Percentiles rank a stretch among this genome's conserved stretches.
Conservation (phyloP, 30 jellyfish, hydroid and myxozoan genomes). For the Morbakka virulenta region DNA sequence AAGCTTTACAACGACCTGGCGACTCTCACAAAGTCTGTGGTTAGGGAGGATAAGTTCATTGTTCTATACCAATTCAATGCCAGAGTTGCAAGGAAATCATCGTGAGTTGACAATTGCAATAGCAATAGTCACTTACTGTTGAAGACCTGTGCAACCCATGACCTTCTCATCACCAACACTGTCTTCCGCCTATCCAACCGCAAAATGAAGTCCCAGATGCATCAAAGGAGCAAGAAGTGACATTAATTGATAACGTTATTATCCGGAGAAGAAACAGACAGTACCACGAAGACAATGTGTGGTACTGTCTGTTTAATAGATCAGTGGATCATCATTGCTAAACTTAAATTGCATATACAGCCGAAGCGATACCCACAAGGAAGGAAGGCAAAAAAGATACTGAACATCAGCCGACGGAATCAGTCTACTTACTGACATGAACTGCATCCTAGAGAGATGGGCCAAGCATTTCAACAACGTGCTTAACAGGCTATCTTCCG, state of each 20-base stretch:
- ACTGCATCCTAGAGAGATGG: conserved; percentile 42
- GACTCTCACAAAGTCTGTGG: not conserved
- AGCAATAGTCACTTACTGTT: too few species aligned
- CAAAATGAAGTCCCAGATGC: conserved; percentile 27
- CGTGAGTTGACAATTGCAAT: conserved; percentile 8
- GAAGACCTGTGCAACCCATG: too few species aligned
- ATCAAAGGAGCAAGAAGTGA: conserved; percentile 41
- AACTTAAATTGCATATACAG: not conserved
- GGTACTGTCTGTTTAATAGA: conserved; percentile 21
- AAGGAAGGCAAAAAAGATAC: not conserved
- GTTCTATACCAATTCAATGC: conserved; percentile 24
- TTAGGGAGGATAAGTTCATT: not conserved
- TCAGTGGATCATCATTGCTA: not conserved
- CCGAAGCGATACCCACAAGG: not conserved
- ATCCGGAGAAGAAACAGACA: not conserved
- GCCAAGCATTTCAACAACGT: too few species aligned
- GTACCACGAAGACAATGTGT: conserved; percentile 10
- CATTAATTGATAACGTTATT: conserved; percentile 18
- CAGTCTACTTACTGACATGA: too few species aligned
- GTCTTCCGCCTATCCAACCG: conserved; percentile 20
- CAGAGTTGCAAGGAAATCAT: not conserved
- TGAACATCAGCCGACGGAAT: too few species aligned
- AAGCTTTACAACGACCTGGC: conserved; percentile 14
- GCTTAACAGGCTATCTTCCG: conserved; percentile 19
- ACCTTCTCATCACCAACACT: conserved; percentile 34